Percentiles rank a stretch among this genome's conserved stretches.
phyloP scores from a whole-genome alignment of 2,797 vertebrate genomes.

The Morus bassanus region DNA sequence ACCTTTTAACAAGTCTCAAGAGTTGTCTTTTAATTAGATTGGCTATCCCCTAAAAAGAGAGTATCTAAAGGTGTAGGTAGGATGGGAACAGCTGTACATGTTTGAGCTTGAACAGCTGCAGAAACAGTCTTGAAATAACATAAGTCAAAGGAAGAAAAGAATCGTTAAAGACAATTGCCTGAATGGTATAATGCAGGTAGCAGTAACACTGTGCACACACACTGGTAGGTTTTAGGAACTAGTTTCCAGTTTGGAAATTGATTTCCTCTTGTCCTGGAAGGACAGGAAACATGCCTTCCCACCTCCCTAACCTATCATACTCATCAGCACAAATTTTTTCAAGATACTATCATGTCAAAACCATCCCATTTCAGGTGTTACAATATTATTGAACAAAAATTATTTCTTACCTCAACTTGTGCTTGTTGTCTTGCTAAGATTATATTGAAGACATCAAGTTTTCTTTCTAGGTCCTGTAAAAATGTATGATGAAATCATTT shows the following conservation, averaged over 20 bases:
- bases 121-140: neutral
- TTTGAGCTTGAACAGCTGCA: neutral
- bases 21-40: neutral
- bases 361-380: neutral
- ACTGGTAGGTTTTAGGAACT: neutral
- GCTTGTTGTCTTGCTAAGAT: conserved; percentile 91
- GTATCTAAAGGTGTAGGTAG: neutral
- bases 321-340: neutral
- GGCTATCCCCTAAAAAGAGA: neutral
- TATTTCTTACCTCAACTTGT: conserved; percentile 86
- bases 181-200: neutral
- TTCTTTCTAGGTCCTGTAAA: conserved; percentile 87
- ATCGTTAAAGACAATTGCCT: neutral
- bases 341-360: neutral
- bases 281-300: neutral
- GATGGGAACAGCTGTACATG: neutral
- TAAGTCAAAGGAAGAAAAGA: neutral
- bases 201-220: neutral
- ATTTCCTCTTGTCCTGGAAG: neutral
- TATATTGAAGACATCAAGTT: conserved; percentile 93
- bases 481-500: neutral
- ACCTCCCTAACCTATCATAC: neutral
- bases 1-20: neutral
- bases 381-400: neutral
- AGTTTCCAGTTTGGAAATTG: neutral